Base-by-base conservation (phyloP, 1,140 invertebrate species). In the Drosophila subpulchrella region DNA sequence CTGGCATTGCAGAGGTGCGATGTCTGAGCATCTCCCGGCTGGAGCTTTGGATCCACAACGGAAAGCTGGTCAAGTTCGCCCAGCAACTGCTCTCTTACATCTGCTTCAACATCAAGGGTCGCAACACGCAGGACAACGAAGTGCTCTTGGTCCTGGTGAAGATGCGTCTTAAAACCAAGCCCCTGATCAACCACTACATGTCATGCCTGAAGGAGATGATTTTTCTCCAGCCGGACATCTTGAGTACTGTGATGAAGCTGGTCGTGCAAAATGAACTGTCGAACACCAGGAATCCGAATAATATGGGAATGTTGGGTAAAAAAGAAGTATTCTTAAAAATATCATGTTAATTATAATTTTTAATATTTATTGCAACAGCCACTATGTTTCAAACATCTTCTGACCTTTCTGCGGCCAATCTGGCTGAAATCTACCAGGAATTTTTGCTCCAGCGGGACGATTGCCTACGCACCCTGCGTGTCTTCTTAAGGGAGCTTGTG, bases 201-300 rank as follows among this genome's bases (percentile, higher is more conserved):
- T 94, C 95, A 11, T 97, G 98, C 81, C 95, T 99, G 0, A 95
- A 95, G 92, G 96, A 94, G 90, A 91, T 94, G 42, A 94, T 94
- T 11, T 88, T 90, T 20, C 53, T 91, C 39, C 85, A 92, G 91
- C 95, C 96, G 6, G 96, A 97, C 17, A 98, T 98, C 88, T 92
- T 99, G 8, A 94, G 95, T 32, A 96, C 96, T n/a, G 95, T 98
- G 39, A 93, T 99, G 66, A 98, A 97, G 75, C 96, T 98, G 81
- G 98, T 98, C 0, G 96, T 99, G 71, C 98, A 98, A 93, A 99
- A 99, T 93, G 98, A 99, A 93, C 93, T 99, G 36, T 98, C 97
- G 0, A 96, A 96, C 82, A 95, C 96, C 6, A 94, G 98, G 50
- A 98, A 98, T 94, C 97, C 97, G 0, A 99, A 98, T 93, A 99